Conservation (phyloP, 2,113 vertebrate species). For the Sylvietta virens region DNA sequence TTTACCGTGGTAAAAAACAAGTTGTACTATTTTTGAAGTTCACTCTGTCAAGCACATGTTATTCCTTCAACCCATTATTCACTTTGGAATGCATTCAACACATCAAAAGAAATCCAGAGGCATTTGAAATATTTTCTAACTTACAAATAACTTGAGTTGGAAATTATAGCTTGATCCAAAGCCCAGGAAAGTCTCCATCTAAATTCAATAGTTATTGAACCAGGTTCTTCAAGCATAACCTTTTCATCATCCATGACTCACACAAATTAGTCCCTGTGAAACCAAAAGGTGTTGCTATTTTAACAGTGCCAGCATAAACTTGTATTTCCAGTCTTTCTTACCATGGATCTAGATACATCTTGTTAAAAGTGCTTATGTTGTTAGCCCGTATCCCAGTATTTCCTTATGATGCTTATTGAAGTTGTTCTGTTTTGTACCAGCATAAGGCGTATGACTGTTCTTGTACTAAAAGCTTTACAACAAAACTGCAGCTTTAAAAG, state of each 20-base stretch:
- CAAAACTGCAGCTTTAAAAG: neutral
- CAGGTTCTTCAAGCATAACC: constrained; percentile 18
- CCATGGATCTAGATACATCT: neutral
- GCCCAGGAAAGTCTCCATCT: neutral
- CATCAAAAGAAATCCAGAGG: constrained; percentile 27
- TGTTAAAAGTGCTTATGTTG: neutral
- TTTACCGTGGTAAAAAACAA: neutral
- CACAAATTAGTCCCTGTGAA: neutral
- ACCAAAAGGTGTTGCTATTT: neutral
- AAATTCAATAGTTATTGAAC: constrained; percentile 46
- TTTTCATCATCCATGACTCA: neutral
- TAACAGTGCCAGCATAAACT: neutral
- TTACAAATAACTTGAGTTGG: neutral
- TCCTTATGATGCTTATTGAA: neutral
- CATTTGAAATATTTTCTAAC: constrained; percentile 26
- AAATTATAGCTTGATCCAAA: constrained; percentile 5
- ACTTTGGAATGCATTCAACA: neutral
- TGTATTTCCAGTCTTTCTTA: neutral
- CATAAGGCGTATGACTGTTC: neutral
- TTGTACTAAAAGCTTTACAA: neutral
- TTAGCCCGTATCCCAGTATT: neutral
- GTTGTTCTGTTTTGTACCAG: neutral
- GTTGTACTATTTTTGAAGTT: neutral
- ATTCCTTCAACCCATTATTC: neutral
- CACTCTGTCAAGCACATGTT: neutral